Evolutionary conservation across 2,888 invertebrate species (phyloP), one percentile per base, ranked within the genome.

Genomic region (Standfussiana lucernea): DNA sequence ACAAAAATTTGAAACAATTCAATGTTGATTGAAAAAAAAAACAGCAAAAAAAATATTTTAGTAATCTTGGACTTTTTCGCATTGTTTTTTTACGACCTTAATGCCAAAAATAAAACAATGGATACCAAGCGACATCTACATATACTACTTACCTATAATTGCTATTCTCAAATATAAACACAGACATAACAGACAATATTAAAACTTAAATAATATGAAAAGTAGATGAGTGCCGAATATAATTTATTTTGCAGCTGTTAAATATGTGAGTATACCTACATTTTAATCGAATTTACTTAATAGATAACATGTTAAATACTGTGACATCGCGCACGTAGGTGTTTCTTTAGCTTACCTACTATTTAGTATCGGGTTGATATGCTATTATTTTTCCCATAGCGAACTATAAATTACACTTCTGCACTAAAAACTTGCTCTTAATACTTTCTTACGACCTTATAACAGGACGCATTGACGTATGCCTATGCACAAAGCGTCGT

Each of bases 231-330:
- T 59, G 7, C 7, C 37, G 37, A 37, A 65, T 15, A 28, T 32
- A 37, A 37, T 32, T 65, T 35, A 45, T 64, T 64, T 53, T 35
- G 15, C 37, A 75, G 35, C 35, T 69, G 53, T 42, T 56, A 59
- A 15, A 18, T n/a, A n/a, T 13, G 8, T 18, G 5, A 21, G 21
- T 47, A 10, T 37, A 28, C n/a, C 7, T 18, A 21, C 0, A 21
- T 28, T 28, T 50, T 42, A 18, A 10, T 42, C 50, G 32, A 42
- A 72, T 67, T 37, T 13, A n/a, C 32, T 18, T 47, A 42, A 59
- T 18, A 72, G n/a, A 64, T 50, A 28, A 28, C 24, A 45, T n/a
- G 8, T n/a, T 42, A 13, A 53, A 8, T 37, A 18, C 50, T 7
- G 40, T 45, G 2, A 32, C 40, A 50, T 45, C 35, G n/a, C 21